Conservation (phyloP, 2,888 invertebrate species). For the Oscheius myriophilus region DNA sequence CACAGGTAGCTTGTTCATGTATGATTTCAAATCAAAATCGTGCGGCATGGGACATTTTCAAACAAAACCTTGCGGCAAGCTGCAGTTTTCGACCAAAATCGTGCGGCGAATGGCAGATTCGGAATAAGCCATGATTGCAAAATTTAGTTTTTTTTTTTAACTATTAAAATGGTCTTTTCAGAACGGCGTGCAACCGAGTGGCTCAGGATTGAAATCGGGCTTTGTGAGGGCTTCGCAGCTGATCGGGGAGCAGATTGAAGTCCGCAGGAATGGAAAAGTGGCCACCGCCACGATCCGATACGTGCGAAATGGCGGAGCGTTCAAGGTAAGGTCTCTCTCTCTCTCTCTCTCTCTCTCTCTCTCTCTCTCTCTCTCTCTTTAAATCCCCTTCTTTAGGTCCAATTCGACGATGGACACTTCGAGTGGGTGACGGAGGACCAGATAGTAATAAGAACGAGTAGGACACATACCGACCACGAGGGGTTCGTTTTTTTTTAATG, state of each 20-base stretch:
- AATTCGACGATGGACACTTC: conserved; percentile 56
- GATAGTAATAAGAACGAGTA: conserved; percentile 31
- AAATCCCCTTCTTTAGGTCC: conserved; percentile 40
- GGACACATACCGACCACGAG: conserved; percentile 26
- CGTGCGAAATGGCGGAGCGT: conserved; percentile 20
- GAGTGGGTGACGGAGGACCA: conserved; percentile 54
- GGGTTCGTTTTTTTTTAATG: conserved; percentile 21
- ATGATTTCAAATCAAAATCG: too few relatives aligned
- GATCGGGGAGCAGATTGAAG: conserved; percentile 44
- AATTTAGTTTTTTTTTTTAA: too few relatives aligned
- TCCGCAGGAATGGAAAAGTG: conserved; percentile 27
- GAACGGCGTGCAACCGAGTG: too few relatives aligned
- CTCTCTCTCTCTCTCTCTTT: background rate
- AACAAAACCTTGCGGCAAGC: too few relatives aligned
- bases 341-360: background rate
- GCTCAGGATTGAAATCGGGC: too few relatives aligned
- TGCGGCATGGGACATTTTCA: too few relatives aligned
- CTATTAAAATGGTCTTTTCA: too few relatives aligned
- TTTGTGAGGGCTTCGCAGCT: conserved; percentile 12
- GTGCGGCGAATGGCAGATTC: too few relatives aligned
- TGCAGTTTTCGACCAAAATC: too few relatives aligned
- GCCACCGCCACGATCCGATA: conserved; percentile 36
- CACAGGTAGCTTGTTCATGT: too few relatives aligned
- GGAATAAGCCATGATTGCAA: too few relatives aligned
- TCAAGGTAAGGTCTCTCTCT: conserved; percentile 9